These are phyloP conservation scores for Poecile montanus DNA, from an alignment of 2,797 vertebrate species.

Conservation along the genomic window DNA sequence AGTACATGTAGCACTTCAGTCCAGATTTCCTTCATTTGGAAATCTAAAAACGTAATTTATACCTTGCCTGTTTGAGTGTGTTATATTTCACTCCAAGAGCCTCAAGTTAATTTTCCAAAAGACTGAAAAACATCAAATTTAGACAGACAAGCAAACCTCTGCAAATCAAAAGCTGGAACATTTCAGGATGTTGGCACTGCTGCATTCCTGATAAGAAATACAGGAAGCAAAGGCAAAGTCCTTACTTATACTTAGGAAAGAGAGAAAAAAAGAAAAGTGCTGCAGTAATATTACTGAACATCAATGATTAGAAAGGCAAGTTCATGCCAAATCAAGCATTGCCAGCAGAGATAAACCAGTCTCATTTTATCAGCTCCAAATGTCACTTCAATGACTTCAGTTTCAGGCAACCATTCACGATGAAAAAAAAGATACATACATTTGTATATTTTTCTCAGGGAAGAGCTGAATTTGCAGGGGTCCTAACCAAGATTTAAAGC, in stretches of 20 bases:
- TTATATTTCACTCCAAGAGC: not conserved
- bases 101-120: not conserved
- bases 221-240: not conserved
- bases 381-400: not conserved
- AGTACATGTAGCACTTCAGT: rapidly evolving
- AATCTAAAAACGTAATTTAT: not conserved
- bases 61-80: not conserved
- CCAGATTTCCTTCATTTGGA: not conserved
- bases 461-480: not conserved
- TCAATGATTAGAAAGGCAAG: not conserved
- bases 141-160: not conserved
- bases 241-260: not conserved
- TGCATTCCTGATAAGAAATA: not conserved
- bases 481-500: not conserved
- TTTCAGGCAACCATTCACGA: not conserved
- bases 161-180: not conserved
- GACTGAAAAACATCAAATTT: not conserved
- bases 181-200: not conserved
- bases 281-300: not conserved
- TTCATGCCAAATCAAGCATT: not conserved
- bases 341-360: not conserved
- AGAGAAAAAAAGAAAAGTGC: not conserved
- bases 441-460: not conserved
- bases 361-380: not conserved
- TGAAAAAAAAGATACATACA: not conserved